phyloP scores from a whole-genome alignment of 2,113 vertebrate species.

The Eubucco bourcierii region DNA sequence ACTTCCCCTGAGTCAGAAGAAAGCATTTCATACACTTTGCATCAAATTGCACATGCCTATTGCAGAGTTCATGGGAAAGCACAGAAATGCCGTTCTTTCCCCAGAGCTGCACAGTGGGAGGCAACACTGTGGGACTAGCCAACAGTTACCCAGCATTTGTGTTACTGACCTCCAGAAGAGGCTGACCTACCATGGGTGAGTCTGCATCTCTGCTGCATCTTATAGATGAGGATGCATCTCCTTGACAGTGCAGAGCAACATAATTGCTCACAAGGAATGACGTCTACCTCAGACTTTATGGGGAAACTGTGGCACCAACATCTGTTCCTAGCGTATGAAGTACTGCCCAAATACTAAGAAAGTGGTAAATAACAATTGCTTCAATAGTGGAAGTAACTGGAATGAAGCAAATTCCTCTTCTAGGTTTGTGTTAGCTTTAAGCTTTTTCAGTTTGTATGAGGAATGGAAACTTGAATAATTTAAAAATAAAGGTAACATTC shows the following conservation, averaged over 20 bases:
- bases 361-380: neutral
- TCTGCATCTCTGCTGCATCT: too few species aligned
- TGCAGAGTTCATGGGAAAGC: neutral
- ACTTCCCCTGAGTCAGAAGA: neutral
- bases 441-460: neutral
- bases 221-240: neutral
- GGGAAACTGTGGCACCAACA: neutral
- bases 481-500: neutral
- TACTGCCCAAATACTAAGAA: neutral
- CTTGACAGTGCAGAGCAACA: neutral
- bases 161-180: neutral
- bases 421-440: neutral
- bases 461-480: neutral
- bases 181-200: neutral
- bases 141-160: fast-evolving
- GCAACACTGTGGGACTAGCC: fast-evolving
- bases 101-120: neutral
- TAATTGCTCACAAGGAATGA: neutral
- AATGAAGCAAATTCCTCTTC: neutral
- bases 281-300: neutral
- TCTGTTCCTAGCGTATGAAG: neutral
- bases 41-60: neutral
- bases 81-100: neutral
- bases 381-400: neutral
- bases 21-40: neutral